Percentiles rank a stretch among this genome's conserved stretches.
Conservation (phyloP, 2,797 vertebrate species). For the Mormyrops boulengeri region DNA sequence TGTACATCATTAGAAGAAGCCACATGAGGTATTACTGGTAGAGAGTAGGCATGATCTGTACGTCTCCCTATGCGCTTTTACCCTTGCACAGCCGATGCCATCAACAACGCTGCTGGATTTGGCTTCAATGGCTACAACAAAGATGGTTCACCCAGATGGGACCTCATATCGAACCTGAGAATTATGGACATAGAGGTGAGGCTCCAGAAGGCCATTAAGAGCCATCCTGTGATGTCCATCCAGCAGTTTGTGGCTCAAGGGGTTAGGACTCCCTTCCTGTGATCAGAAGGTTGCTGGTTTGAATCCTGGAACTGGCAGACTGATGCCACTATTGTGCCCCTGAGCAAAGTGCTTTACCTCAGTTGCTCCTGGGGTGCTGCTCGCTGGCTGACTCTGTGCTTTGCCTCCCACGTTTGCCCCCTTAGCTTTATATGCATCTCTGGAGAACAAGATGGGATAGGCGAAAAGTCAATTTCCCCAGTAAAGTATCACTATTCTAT, state of each 20-base stretch:
- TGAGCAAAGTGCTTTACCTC: not conserved
- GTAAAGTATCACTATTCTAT: not conserved
- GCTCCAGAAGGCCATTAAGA: slow-evolving; percentile 13
- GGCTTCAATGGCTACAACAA: slow-evolving; percentile 82
- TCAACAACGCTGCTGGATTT: slow-evolving; percentile 90
- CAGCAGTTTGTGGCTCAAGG: not conserved
- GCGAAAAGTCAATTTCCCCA: not conserved
- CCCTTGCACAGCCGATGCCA: slow-evolving; percentile 74
- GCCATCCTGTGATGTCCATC: not conserved
- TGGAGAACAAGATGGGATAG: not conserved
- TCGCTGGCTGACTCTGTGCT: not conserved
- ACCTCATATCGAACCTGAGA: slow-evolving; percentile 85
- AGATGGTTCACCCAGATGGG: slow-evolving; percentile 74
- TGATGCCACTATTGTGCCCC: not conserved
- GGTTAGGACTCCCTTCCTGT: not conserved
- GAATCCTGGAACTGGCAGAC: not conserved
- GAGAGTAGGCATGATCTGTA: not conserved
- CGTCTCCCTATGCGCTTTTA: not conserved
- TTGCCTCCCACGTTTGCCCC: not conserved
- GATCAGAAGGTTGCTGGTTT: not conserved
- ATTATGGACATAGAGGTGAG: slow-evolving; percentile 86
- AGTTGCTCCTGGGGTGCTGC: not conserved
- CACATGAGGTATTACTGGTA: not conserved
- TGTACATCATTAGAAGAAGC: not conserved
- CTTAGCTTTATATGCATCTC: not conserved